Percentiles rank a stretch among this genome's conserved stretches.
Conservation (phyloP, 2,797 vertebrate genomes). For the Pogoniulus pusillus region DNA sequence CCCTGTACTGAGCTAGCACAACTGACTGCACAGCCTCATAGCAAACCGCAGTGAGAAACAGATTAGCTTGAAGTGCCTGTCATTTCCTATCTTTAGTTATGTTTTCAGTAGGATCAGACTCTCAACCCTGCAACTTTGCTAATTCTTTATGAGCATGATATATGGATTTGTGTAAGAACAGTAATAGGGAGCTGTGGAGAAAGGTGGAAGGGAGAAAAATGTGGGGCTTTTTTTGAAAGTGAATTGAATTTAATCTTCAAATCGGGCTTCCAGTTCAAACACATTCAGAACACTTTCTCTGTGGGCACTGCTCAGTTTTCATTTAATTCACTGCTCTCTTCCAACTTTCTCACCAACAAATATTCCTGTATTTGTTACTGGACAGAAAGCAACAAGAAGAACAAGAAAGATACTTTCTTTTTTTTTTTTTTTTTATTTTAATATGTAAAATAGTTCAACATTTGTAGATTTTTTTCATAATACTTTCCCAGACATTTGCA, state of each 20-base stretch:
- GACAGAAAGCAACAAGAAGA: neutral
- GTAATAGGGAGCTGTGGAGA: accelerated
- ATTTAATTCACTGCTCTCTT: neutral
- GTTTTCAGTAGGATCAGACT: neutral
- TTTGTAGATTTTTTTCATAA: neutral
- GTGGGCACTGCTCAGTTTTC: neutral
- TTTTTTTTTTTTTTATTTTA: too few relatives aligned
- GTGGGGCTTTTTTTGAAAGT: neutral
- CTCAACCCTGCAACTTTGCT: neutral
- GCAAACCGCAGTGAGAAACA: neutral
- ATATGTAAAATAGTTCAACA: neutral
- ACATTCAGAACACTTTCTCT: neutral
- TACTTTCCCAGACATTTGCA: neutral
- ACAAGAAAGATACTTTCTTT: neutral
- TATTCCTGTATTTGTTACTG: neutral
- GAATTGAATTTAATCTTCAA: neutral
- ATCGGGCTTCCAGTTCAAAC: neutral
- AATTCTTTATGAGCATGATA: neutral
- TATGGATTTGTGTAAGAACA: neutral
- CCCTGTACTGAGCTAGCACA: neutral
- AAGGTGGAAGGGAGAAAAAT: neutral
- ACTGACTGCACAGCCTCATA: neutral
- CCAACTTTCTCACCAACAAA: neutral
- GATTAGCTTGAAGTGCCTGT: neutral
- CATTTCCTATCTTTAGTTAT: neutral